These are phyloP conservation scores for Frankliniella intonsa DNA, from an alignment of 2,888 invertebrate species.

Conservation along the genomic window DNA sequence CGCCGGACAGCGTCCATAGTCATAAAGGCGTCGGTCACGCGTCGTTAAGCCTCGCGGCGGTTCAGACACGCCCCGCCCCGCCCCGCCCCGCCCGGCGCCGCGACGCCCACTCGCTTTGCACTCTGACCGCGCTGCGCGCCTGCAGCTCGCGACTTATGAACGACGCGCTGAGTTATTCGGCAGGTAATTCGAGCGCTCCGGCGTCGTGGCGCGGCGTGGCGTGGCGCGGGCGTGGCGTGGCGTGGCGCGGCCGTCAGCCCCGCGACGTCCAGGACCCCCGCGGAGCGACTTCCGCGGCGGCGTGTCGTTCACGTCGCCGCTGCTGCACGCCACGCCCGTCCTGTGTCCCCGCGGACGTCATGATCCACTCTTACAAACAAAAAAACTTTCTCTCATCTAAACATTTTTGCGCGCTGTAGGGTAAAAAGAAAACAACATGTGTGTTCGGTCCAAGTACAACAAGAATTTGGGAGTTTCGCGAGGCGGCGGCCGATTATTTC, in stretches of 20 bases:
- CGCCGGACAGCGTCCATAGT: neutral
- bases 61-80: neutral
- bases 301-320: neutral
- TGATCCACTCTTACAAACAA: too few relatives aligned
- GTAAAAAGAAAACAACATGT: too few relatives aligned
- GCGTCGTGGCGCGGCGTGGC: too few relatives aligned
- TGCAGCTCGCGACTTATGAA: neutral
- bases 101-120: neutral
- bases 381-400: too few relatives aligned
- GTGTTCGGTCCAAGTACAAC: too few relatives aligned
- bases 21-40: constrained; percentile 8
- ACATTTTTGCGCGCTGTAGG: too few relatives aligned
- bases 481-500: neutral
- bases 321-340: neutral
- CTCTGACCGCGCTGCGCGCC: neutral
- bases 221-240: too few relatives aligned
- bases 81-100: neutral
- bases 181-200: neutral
- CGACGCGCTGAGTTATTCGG: neutral
- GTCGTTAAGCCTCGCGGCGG: neutral
- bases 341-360: too few relatives aligned
- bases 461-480: too few relatives aligned
- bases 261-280: neutral
- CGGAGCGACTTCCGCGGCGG: neutral
- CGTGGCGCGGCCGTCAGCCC: too few relatives aligned